Conservation (phyloP, 1,140 invertebrate genomes). For the Drosophila saltans region DNA sequence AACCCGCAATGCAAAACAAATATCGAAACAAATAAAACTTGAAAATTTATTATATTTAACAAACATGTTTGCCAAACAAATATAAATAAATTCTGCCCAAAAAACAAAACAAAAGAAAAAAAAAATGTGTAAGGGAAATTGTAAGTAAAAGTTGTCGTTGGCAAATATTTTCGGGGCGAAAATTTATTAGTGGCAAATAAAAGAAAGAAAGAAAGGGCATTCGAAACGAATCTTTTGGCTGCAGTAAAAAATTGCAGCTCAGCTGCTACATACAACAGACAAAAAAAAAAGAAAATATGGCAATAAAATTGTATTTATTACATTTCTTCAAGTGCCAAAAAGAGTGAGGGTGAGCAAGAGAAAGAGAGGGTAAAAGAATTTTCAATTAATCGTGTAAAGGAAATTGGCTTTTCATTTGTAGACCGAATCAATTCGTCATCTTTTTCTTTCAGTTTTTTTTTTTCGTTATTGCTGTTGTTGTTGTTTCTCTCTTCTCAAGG, state of each 20-base stretch:
- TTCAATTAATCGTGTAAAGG: conserved; percentile 17
- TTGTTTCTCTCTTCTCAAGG: no score
- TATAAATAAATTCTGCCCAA: conserved; percentile 59
- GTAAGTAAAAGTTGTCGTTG: conserved; percentile 10
- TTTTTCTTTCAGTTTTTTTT: not conserved
- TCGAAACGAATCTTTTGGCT: conserved; percentile 47
- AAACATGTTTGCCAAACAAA: conserved; percentile 63
- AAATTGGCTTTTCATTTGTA: conserved; percentile 18
- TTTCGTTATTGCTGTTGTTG: no score
- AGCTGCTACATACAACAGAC: conserved; percentile 53
- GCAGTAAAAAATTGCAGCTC: conserved; percentile 38
- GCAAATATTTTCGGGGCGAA: conserved; percentile 14
- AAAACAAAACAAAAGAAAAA: conserved; percentile 35
- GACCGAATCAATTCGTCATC: conserved; percentile 7
- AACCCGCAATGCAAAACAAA: conserved; percentile 18
- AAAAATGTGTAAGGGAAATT: conserved; percentile 5
- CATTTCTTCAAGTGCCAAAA: conserved; percentile 52
- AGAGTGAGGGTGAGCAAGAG: not conserved
- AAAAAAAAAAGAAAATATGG: conserved; percentile 48
- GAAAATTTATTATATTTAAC: conserved; percentile 69
- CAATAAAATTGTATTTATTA: conserved; percentile 74
- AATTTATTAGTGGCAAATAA: conserved; percentile 57
- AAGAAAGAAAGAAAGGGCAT: conserved; percentile 22
- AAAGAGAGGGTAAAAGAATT: not conserved
- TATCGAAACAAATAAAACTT: conserved; percentile 31